Evolutionary conservation across 2,113 vertebrate species (phyloP).

Genomic region (Corythornis cristatus): DNA sequence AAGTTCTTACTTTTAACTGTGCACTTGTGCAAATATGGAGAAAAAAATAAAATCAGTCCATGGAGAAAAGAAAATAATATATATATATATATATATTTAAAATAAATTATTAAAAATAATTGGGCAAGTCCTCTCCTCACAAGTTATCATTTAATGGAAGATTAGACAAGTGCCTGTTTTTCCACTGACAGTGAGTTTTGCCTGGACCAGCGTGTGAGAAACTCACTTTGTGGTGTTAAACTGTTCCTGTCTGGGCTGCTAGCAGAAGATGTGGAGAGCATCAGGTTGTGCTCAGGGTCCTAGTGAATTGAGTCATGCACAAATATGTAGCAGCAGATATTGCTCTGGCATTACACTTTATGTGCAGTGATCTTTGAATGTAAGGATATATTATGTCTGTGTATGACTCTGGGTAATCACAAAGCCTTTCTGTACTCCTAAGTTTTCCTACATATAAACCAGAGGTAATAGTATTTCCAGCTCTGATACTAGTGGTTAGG

Average conservation of each 20-base stretch:
- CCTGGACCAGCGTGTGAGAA: neutral
- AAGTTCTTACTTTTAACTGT: neutral
- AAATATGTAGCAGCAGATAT: neutral
- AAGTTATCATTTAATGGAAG: neutral
- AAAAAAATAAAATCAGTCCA: neutral
- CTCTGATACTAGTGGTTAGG: neutral
- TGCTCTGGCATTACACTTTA: neutral
- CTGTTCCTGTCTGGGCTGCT: neutral
- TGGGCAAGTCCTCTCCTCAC: neutral
- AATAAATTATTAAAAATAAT: neutral
- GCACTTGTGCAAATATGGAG: neutral
- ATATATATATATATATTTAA: neutral
- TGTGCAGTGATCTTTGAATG: neutral
- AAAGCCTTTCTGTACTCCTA: neutral
- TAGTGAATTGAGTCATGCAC: neutral
- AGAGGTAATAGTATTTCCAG: conserved; percentile 3
- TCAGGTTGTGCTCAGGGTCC: neutral
- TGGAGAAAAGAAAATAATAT: neutral
- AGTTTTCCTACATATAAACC: neutral
- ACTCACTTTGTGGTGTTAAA: neutral
- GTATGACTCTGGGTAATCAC: neutral
- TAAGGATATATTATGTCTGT: neutral
- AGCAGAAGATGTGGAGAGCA: neutral
- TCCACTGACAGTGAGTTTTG: neutral
- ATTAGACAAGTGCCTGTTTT: neutral